Base-by-base conservation (phyloP, 2,113 vertebrate genomes). In the Zosterops lateralis region DNA sequence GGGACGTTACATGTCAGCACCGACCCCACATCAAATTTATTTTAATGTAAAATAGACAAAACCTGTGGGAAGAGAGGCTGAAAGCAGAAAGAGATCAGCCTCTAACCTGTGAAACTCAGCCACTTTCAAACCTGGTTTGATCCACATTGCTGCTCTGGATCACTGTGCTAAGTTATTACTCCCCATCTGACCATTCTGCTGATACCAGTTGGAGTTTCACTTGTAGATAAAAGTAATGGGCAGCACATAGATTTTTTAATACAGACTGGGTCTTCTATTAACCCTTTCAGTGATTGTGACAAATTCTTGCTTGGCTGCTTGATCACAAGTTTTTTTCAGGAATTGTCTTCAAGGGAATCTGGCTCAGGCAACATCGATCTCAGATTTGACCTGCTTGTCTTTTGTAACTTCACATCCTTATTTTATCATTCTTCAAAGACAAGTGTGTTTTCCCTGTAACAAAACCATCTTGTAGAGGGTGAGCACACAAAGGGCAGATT, bases 401-500 rank as follows among this genome's bases (percentile, higher is more conserved):
- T 87, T 36, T 42, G 29, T 44, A 77, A n/a, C 60, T 89, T 83
- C 71, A 61, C 38, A 47, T 57, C 65, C 78, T 73, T 79, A 66
- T 84, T 89, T 74, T 47, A 74, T 32, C 54, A 42, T 24, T 79
- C 87, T 68, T 91, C 79, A 75, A 84, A 86, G 87, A 88, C 56
- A 94, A 91, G 68, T 81, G 87, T 75, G 66, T 90, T 89, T 89
- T 84, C 65, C 81, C 42, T 84, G 26, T 91, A 84, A 90, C 67
- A 84, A 94, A 67, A 53, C 87, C 64, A 61, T 96, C 92, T 84
- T 6, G 3, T 38, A 50, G 57, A 82, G 50, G 53, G 75, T 79
- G 91, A 75, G 87, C 72, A 38, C 61, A 81, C 75, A 95, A 91
- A 94, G 82, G 85, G 56, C 85, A 95, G 82, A 89, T 93, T 90